Percentiles rank a stretch among this genome's conserved stretches.
Conservation (phyloP, 2,113 vertebrate species). For the Microcebus tavaratra region DNA sequence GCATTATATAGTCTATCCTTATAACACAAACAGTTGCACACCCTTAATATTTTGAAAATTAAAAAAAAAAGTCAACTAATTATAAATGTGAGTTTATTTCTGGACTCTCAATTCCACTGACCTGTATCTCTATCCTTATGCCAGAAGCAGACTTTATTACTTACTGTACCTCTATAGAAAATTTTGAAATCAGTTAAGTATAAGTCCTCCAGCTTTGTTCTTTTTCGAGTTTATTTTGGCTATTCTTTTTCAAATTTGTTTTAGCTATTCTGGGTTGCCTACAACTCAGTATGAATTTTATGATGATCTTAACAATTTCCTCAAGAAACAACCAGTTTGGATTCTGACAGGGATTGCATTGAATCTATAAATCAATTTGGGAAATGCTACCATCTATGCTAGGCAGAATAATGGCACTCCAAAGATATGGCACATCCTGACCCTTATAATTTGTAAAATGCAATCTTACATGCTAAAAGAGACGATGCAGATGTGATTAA, state of each 20-base stretch:
- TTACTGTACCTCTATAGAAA: not conserved
- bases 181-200: not conserved
- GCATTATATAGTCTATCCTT: too few relatives aligned
- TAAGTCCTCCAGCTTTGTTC: not conserved
- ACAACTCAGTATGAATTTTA: slow-evolving; percentile 10
- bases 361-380: not conserved
- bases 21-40: too few relatives aligned
- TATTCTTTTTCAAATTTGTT: slow-evolving; percentile 13
- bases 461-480: not conserved
- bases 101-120: not conserved
- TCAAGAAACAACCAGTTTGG: not conserved
- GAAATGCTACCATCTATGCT: not conserved
- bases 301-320: not conserved
- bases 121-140: not conserved
- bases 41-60: too few relatives aligned
- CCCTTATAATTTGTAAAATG: not conserved
- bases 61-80: not conserved
- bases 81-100: not conserved
- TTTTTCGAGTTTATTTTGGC: slow-evolving; percentile 27
- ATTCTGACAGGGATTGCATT: not conserved
- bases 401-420: not conserved
- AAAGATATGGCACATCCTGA: not conserved
- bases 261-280: not conserved
- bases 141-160: not conserved
- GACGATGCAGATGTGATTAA: not conserved